Evolutionary conservation across 1,140 invertebrate species (phyloP).

Genomic region (Aphis craccivora): DNA sequence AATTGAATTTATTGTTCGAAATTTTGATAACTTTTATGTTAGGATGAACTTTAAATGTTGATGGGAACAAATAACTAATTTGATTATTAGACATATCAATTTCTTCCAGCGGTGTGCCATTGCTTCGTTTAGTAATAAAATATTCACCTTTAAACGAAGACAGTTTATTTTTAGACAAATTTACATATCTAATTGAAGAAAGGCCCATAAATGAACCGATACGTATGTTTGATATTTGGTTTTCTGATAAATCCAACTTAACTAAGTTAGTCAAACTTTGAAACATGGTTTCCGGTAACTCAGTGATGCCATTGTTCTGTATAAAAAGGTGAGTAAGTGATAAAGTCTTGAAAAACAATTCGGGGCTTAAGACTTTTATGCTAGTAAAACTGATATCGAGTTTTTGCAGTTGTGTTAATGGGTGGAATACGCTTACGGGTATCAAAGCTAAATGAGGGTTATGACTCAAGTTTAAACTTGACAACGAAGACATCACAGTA

Average conservation of each 20-base stretch:
- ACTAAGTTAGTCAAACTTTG: conserved; percentile 76
- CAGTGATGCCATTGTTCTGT: conserved; percentile 73
- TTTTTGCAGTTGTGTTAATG: conserved; percentile 69
- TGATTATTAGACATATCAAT: conserved; percentile 80
- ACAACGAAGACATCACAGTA: conserved; percentile 72
- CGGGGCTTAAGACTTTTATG: conserved; percentile 74
- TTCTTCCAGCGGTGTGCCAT: conserved; percentile 72
- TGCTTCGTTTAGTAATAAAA: conserved; percentile 71
- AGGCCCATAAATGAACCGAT: conserved; percentile 73
- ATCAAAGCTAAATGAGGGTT: conserved; percentile 74
- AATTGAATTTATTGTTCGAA: conserved; percentile 78
- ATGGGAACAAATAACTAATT: conserved; percentile 79
- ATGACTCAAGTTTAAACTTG: conserved; percentile 79
- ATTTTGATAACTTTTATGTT: conserved; percentile 74
- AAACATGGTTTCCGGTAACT: conserved; percentile 76
- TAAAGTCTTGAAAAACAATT: conserved; percentile 74
- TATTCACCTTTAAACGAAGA: conserved; percentile 81
- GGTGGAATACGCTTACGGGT: conserved; percentile 69
- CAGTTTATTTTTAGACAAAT: conserved; percentile 75
- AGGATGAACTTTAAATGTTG: conserved; percentile 83
- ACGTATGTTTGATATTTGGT: conserved; percentile 79
- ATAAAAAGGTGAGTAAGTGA: conserved; percentile 74
- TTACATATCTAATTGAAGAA: conserved; percentile 74
- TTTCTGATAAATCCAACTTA: conserved; percentile 76
- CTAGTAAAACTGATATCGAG: conserved; percentile 79